phyloP scores from a whole-genome alignment of 2,797 vertebrate genomes.

The Syngnathus acus region DNA sequence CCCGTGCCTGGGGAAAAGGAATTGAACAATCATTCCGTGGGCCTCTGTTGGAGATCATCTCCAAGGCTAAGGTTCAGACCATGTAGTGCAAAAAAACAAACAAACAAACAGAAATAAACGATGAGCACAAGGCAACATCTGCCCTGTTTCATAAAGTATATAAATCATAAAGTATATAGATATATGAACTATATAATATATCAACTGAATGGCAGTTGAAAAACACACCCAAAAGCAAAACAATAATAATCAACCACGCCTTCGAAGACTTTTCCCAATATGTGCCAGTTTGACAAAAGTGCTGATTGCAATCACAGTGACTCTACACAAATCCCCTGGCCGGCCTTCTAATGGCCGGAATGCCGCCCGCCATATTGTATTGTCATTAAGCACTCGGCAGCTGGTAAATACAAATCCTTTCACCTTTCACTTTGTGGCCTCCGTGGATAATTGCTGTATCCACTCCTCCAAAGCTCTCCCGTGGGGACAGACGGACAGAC shows the following conservation, averaged over 20 bases:
- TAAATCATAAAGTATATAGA: neutral
- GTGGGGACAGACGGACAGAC: slow-evolving; percentile 19
- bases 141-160: neutral
- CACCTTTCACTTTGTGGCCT: slow-evolving; percentile 50
- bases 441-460: slow-evolving; percentile 59
- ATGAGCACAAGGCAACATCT: too few species aligned
- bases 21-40: neutral
- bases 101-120: neutral
- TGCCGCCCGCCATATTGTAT: slow-evolving; percentile 51
- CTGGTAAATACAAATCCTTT: slow-evolving; percentile 58
- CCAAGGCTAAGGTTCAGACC: neutral
- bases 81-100: neutral
- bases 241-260: neutral
- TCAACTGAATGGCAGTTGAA: neutral
- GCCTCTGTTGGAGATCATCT: neutral
- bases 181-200: too few species aligned
- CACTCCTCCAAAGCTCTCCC: slow-evolving; percentile 45
- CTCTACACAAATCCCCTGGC: slow-evolving; percentile 42
- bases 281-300: slow-evolving; percentile 14
- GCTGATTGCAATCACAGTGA: slow-evolving; percentile 45
- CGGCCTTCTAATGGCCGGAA: slow-evolving; percentile 49
- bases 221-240: neutral
- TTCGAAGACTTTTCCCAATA: neutral
- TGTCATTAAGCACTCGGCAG: slow-evolving; percentile 56
- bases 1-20: neutral